Conservation (phyloP, 1,140 invertebrate species). For the Aphaenogaster rudis region DNA sequence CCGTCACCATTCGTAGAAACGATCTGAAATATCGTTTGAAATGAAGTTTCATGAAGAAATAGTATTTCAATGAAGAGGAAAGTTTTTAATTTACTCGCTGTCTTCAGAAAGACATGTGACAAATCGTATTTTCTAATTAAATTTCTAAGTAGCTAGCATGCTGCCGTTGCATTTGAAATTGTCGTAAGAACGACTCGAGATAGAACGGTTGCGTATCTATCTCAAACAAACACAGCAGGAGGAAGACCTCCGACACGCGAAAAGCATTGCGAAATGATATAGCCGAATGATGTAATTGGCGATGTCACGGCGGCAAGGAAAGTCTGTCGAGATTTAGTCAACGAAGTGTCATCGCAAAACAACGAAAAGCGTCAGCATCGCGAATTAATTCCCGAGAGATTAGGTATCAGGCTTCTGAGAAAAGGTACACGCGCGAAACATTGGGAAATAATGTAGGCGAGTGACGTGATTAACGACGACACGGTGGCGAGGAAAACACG, state of each 20-base stretch:
- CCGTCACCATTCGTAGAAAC: background rate
- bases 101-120: background rate
- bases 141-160: background rate
- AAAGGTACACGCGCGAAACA: background rate
- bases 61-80: background rate
- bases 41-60: no score
- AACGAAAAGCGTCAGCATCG: background rate
- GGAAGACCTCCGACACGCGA: constrained; percentile 29
- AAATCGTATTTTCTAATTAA: background rate
- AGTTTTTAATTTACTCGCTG: background rate
- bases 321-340: constrained; percentile 1
- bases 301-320: background rate
- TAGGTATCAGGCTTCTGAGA: background rate
- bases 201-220: constrained; percentile 31
- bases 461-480: constrained; percentile 33
- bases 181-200: background rate
- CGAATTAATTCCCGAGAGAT: background rate
- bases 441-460: constrained; percentile 20
- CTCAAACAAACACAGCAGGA: constrained; percentile 1
- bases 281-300: constrained; percentile 34
- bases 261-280: constrained; percentile 24
- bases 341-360: background rate
- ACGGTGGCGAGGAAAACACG: background rate
- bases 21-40: background rate
- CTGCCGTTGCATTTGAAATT: background rate